Conservation (phyloP, 2,113 vertebrate genomes). For the Numida meleagris region DNA sequence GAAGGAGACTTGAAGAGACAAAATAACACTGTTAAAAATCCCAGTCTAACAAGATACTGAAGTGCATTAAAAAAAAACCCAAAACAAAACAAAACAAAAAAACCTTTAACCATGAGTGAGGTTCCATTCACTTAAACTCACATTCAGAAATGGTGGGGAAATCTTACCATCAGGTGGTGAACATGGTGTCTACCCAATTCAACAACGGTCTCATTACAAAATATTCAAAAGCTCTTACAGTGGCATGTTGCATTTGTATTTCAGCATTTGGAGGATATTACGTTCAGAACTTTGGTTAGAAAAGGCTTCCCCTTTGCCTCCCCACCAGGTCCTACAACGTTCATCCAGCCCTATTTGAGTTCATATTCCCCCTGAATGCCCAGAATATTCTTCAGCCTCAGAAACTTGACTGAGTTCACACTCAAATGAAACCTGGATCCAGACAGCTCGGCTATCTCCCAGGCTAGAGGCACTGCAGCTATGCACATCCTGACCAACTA, state of each 20-base stretch:
- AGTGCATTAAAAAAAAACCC: not conserved
- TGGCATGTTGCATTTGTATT: not conserved
- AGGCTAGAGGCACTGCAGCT: not conserved
- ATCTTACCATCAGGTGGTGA: slow-evolving; percentile 31
- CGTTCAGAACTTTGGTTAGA: not conserved
- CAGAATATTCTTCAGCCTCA: not conserved
- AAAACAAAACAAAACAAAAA: not conserved
- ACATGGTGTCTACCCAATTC: not conserved
- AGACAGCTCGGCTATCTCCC: not conserved
- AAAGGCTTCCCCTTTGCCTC: not conserved
- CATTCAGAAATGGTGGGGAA: slow-evolving; percentile 2
- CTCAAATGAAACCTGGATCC: fast-evolving
- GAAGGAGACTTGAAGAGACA: slow-evolving; percentile 41
- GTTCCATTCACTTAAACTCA: slow-evolving; percentile 18
- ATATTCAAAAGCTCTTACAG: not conserved
- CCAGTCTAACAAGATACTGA: slow-evolving; percentile 15
- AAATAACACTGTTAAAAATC: slow-evolving; percentile 58
- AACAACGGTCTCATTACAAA: not conserved
- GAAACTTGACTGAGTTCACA: fast-evolving
- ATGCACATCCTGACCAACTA: fast-evolving
- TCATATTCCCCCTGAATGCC: fast-evolving
- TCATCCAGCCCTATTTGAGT: fast-evolving
- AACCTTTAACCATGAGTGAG: slow-evolving; percentile 17
- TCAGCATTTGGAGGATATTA: not conserved
- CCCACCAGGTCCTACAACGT: too few species aligned